phyloP scores from a whole-genome alignment of 1,140 invertebrate genomes.

The Gonioctena quinquepunctata region DNA sequence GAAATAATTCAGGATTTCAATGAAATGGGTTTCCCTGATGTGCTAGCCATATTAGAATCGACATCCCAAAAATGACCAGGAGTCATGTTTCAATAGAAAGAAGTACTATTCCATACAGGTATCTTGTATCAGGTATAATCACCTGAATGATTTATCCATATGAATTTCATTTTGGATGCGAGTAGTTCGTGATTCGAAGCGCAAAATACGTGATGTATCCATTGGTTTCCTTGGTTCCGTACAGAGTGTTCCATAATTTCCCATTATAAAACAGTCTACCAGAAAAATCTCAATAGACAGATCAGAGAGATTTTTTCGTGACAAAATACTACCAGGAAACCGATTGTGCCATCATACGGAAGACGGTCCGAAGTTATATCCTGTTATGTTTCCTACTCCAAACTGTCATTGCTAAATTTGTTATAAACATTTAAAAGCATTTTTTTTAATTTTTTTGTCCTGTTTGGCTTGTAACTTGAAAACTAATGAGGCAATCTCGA shows the following conservation, averaged over 20 bases:
- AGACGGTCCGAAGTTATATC: no score
- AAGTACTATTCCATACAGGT: not conserved
- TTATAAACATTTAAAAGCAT: no score
- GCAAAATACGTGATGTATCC: not conserved
- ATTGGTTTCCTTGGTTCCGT: not conserved
- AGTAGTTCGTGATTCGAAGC: not conserved
- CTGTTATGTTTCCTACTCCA: no score
- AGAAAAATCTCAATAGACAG: no score
- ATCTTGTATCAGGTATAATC: not conserved
- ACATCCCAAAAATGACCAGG: not conserved
- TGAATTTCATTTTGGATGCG: not conserved
- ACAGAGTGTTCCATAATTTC: not conserved
- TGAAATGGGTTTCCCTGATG: not conserved
- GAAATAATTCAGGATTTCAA: not conserved
- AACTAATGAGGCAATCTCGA: no score
- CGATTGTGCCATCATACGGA: no score
- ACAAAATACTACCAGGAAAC: no score
- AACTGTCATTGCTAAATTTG: no score
- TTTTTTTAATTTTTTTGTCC: no score
- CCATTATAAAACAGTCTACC: not conserved
- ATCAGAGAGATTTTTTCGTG: no score
- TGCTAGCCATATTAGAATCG: not conserved
- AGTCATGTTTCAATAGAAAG: not conserved
- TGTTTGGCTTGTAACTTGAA: no score
- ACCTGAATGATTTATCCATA: not conserved